A percentile compares a stretch with the other conserved stretches of the same genome.
phyloP scores from a whole-genome alignment of 2,797 vertebrate species.

The Syngnathus acus region DNA sequence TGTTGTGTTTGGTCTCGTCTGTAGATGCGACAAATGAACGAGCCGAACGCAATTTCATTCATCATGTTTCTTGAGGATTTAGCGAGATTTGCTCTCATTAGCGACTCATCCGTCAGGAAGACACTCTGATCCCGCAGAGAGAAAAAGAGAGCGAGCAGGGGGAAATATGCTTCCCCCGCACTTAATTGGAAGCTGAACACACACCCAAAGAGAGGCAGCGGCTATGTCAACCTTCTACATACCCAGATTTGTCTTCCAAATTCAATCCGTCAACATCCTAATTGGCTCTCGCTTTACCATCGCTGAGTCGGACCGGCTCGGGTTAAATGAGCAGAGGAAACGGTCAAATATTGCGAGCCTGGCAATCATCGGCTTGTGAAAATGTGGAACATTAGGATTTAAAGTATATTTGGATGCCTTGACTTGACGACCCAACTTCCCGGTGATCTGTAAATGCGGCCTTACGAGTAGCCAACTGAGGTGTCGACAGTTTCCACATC shows the following conservation, averaged over 20 bases:
- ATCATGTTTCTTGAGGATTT: conserved; percentile 66
- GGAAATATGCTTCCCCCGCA: conserved; percentile 57
- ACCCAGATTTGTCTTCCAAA: conserved; percentile 73
- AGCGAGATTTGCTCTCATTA: conserved; percentile 68
- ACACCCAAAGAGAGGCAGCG: conserved; percentile 64
- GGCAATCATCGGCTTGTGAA: conserved; percentile 69
- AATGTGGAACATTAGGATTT: conserved; percentile 67
- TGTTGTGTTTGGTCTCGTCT: conserved; percentile 52
- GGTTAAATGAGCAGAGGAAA: conserved; percentile 73
- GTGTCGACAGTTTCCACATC: conserved; percentile 30
- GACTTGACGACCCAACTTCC: background rate
- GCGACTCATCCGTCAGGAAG: conserved; percentile 66
- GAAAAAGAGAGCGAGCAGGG: background rate
- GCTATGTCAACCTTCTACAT: conserved; percentile 74
- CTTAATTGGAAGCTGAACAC: conserved; percentile 68
- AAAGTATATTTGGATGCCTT: conserved; percentile 46
- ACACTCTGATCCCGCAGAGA: conserved; percentile 61
- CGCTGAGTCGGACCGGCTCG: conserved; percentile 66
- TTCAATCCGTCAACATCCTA: conserved; percentile 78
- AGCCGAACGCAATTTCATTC: conserved; percentile 59
- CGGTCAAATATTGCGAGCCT: conserved; percentile 71
- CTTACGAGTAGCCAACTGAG: conserved; percentile 7
- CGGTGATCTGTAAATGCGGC: background rate
- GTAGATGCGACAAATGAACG: conserved; percentile 59
- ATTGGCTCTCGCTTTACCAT: conserved; percentile 70